Evolutionary conservation across 2,797 vertebrate species (phyloP).

Genomic region (Crax fasciolata): DNA sequence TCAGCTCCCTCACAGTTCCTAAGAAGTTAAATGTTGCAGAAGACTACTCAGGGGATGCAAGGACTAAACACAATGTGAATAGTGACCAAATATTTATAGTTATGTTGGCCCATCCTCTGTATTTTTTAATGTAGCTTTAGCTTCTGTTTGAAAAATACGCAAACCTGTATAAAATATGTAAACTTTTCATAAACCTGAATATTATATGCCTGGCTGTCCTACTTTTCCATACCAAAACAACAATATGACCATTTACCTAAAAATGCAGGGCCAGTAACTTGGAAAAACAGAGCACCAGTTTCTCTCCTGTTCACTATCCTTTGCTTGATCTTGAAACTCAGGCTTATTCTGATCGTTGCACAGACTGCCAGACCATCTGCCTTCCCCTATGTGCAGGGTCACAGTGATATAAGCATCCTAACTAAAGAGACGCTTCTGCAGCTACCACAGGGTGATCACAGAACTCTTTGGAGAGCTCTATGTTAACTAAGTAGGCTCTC

Average conservation of each 20-base stretch:
- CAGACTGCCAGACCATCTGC: slow-evolving; percentile 24
- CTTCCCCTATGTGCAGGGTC: neutral
- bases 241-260: neutral
- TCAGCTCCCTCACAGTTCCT: neutral
- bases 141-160: neutral
- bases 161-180: too few relatives aligned
- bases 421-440: neutral
- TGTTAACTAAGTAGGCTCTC: neutral
- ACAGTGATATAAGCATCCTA: neutral
- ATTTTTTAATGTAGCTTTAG: neutral
- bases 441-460: neutral
- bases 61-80: neutral
- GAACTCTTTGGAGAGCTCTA: neutral
- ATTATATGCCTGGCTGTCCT: neutral
- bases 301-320: neutral
- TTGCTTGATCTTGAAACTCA: slow-evolving; percentile 21
- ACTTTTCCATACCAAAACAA: neutral
- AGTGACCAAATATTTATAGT: neutral
- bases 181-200: neutral
- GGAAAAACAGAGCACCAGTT: neutral
- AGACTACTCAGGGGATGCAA: neutral
- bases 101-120: neutral
- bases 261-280: neutral
- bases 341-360: neutral
- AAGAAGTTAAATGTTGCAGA: neutral